These are phyloP conservation scores for Tetramorium parvispinum DNA, from an alignment of 1,140 invertebrate genomes.

Conservation along the genomic window DNA sequence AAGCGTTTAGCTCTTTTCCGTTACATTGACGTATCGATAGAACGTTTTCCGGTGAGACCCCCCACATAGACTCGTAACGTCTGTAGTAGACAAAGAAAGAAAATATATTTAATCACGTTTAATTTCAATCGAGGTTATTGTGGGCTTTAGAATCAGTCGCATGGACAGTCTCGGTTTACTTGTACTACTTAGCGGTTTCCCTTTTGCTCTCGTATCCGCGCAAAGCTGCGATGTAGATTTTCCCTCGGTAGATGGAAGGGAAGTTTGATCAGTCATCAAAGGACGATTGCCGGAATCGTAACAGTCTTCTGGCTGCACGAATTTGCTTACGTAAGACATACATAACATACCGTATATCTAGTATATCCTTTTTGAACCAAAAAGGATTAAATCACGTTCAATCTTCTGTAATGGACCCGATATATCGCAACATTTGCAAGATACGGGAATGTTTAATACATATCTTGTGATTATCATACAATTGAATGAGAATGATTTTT, in stretches of 20 bases:
- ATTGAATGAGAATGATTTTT: neutral
- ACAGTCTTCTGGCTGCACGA: neutral
- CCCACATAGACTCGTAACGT: neutral
- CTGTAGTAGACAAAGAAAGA: neutral
- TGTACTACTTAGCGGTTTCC: slow-evolving; percentile 17
- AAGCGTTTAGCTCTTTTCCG: slow-evolving; percentile 4
- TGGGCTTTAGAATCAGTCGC: neutral
- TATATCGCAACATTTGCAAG: neutral
- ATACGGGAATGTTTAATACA: neutral
- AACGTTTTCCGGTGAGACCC: neutral
- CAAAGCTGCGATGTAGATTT: slow-evolving; percentile 3
- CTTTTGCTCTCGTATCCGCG: neutral
- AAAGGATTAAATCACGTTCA: neutral
- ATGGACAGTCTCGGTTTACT: slow-evolving; percentile 9
- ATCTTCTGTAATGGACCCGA: neutral
- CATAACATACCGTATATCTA: neutral
- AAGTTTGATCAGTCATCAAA: neutral
- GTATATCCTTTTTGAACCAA: neutral
- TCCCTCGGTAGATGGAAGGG: neutral
- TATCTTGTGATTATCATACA: neutral
- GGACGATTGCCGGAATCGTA: slow-evolving; percentile 12
- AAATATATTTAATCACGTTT: slow-evolving; percentile 6
- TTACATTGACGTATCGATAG: neutral
- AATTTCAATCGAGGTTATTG: neutral
- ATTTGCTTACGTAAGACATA: slow-evolving; percentile 32